Evolutionary conservation across 2,797 vertebrate species (phyloP), one percentile per base, ranked within the genome.

Genomic region (Liasis olivaceus): DNA sequence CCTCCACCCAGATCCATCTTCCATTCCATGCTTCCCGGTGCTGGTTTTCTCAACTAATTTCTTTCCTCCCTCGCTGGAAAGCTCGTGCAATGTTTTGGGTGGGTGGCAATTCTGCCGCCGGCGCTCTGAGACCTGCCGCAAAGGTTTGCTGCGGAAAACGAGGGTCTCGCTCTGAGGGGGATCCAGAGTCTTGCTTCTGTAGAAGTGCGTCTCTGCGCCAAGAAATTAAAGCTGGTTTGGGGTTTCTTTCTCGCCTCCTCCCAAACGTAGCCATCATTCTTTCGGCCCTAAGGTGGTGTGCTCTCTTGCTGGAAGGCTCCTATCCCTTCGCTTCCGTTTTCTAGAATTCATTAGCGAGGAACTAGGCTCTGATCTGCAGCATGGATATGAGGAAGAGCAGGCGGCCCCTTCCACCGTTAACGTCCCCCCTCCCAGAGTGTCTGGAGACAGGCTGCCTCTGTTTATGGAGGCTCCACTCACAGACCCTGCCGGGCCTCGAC

Each of bases 1-100:
- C 91, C 36, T 77, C 58, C 85, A 88, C 84, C 89, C 85, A 59
- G 89, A 20, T 66, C 58, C 77, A 89, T 91, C 54, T 95, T 89
- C 87, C 92, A 88, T 93, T 69, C 0, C 0, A 85, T 59, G 93
- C 94, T 95, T 92, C 93, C 84, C 1, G 14, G 12, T 91, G 63
- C 88, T 24, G 9, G 72, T 81, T 81, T 81, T 11, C 36, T 81
- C 22, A 36, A 5, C 36, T 81, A 4, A 4, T 42, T 77, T 11
- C 31, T 77, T 6, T 26, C 31, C 15, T 2, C 14, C 2, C 0
- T 17, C 2, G 66, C 17, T 36, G 31, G 66, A 72, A 36, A 36
- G 14, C 66, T 36, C 14, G 15, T 31, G 17, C 6, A 17, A 36
- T 1, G 1, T 7, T 69, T 64, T 1, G n/a, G 0, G 28, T 0